phyloP scores from a whole-genome alignment of 2,797 vertebrate genomes.

The Forpus xanthops region DNA sequence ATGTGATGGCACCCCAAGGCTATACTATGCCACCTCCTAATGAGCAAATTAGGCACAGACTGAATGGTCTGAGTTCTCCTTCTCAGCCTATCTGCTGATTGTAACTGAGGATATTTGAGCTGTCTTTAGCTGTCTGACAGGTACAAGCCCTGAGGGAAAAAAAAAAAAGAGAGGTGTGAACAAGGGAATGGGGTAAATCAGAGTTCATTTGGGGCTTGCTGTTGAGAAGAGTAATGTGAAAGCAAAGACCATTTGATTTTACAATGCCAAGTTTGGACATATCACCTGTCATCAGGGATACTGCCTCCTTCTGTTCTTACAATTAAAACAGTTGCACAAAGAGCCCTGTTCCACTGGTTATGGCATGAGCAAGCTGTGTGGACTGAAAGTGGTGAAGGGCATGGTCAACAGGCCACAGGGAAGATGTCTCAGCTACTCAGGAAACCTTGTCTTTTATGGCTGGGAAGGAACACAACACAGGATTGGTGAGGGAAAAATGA shows the following conservation, averaged over 20 bases:
- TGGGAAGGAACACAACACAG: neutral
- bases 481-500: neutral
- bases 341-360: neutral
- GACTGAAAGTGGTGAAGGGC: neutral
- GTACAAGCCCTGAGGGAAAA: too few relatives aligned
- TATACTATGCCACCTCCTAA: neutral
- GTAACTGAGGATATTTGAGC: too few relatives aligned
- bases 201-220: neutral
- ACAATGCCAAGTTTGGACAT: neutral
- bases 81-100: neutral
- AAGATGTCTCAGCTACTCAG: neutral
- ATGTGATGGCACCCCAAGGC: too few relatives aligned
- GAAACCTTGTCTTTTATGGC: neutral
- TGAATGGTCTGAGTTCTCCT: neutral
- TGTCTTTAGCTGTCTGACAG: neutral
- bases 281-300: neutral
- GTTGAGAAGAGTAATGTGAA: neutral
- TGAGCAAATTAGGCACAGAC: neutral
- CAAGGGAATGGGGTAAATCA: neutral
- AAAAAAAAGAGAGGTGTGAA: neutral
- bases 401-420: fast-evolving
- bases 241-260: neutral
- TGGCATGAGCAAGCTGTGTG: neutral
- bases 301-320: neutral
- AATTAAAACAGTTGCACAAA: neutral